Evolutionary conservation across 2,797 vertebrate species (phyloP).

Genomic region (Sebastes aleutianus): DNA sequence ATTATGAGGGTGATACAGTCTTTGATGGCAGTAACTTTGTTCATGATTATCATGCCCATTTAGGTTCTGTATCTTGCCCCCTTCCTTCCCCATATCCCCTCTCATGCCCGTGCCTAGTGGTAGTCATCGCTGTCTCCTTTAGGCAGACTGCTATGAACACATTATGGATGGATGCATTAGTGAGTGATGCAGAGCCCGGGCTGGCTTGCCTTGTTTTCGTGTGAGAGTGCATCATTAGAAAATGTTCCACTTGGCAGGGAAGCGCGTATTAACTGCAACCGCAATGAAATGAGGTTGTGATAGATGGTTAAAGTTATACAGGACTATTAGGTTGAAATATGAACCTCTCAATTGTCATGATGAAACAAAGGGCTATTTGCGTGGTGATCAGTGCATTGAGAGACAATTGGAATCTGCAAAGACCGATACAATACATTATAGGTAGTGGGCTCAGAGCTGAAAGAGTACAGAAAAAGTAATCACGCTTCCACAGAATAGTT

Average conservation of each 20-base stretch:
- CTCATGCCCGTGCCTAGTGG: slow-evolving; percentile 68
- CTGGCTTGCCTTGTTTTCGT: slow-evolving; percentile 87
- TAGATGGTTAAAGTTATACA: slow-evolving; percentile 91
- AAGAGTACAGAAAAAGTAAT: slow-evolving; percentile 80
- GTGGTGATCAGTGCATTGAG: slow-evolving; percentile 84
- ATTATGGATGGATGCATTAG: slow-evolving; percentile 90
- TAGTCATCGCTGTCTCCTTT: slow-evolving; percentile 81
- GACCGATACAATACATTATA: slow-evolving; percentile 78
- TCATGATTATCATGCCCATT: slow-evolving; percentile 84
- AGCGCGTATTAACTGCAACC: slow-evolving; percentile 86
- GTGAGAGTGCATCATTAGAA: slow-evolving; percentile 89
- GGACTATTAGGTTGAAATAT: slow-evolving; percentile 91
- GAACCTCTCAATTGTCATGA: slow-evolving; percentile 89
- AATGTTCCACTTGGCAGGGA: slow-evolving; percentile 88
- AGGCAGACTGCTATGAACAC: slow-evolving; percentile 85
- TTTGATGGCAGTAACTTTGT: slow-evolving; percentile 83
- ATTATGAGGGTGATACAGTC: slow-evolving; percentile 78
- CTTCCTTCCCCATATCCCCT: slow-evolving; percentile 70
- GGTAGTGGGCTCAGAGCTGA: slow-evolving; percentile 72
- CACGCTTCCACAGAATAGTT: slow-evolving; percentile 72
- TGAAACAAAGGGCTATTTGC: slow-evolving; percentile 86
- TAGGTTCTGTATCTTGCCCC: slow-evolving; percentile 78
- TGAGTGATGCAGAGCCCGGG: slow-evolving; percentile 85
- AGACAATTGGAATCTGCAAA: slow-evolving; percentile 84
- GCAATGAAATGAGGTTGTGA: slow-evolving; percentile 91